phyloP scores from a whole-genome alignment of 2,888 invertebrate genomes.

The Teleiodes luculella region DNA sequence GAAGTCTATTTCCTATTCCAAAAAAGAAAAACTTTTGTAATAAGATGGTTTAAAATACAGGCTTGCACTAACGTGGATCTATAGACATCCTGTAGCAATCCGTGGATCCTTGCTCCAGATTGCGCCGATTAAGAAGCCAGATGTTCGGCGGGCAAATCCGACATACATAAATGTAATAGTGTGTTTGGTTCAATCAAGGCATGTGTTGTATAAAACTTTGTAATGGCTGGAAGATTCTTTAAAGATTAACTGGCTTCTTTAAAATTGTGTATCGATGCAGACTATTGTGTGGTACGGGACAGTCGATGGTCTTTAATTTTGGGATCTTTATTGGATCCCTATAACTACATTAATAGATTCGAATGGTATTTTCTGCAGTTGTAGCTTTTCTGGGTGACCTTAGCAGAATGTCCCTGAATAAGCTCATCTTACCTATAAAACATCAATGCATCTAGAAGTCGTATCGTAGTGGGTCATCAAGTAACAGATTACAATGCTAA shows the following conservation, averaged over 20 bases:
- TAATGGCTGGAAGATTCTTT: no score
- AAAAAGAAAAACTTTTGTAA: background rate
- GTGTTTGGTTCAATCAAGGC: background rate
- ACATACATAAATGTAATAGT: background rate
- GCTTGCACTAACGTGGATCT: background rate
- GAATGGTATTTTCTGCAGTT: no score
- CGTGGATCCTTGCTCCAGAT: conserved; percentile 8
- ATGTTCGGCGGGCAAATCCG: conserved; percentile 3
- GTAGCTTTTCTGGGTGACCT: no score
- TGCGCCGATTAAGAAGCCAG: conserved; percentile 5
- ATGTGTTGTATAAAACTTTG: background rate
- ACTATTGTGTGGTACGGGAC: no score
- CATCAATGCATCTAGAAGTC: no score
- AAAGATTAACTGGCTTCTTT: no score
- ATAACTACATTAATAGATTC: no score
- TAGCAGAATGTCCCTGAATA: no score
- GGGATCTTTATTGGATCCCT: no score
- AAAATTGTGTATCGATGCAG: no score
- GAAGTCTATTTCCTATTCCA: conserved; percentile 3
- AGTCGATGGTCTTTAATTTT: no score
- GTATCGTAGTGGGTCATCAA: background rate
- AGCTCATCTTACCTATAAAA: no score
- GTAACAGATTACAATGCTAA: background rate
- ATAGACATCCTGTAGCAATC: background rate
- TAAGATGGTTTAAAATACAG: background rate